Conservation (phyloP, 2,888 invertebrate species). For the Agrochola macilenta region DNA sequence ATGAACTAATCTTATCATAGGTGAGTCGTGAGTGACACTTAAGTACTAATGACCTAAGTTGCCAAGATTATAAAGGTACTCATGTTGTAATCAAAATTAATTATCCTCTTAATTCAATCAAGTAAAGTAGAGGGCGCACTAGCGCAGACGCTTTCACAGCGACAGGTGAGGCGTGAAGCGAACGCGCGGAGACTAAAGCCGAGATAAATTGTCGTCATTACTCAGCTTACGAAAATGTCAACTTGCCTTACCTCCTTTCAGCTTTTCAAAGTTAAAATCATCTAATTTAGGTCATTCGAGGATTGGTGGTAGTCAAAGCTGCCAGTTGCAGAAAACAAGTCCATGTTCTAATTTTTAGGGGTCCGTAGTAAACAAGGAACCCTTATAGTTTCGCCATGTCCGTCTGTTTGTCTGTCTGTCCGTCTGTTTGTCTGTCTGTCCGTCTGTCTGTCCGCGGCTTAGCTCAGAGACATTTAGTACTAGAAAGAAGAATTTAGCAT, state of each 20-base stretch:
- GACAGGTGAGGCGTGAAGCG: slow-evolving; percentile 66
- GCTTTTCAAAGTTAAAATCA: slow-evolving; percentile 59
- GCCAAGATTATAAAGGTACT: slow-evolving; percentile 51
- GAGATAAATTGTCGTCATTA: slow-evolving; percentile 65
- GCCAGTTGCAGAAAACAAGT: slow-evolving; percentile 29
- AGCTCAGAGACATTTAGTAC: too few species aligned
- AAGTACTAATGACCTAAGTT: slow-evolving; percentile 32
- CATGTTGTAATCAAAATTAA: slow-evolving; percentile 65
- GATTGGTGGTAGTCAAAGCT: slow-evolving; percentile 45
- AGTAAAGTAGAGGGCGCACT: slow-evolving; percentile 48
- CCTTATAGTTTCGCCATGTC: too few species aligned
- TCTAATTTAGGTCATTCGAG: slow-evolving; percentile 60
- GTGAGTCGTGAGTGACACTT: slow-evolving; percentile 9
- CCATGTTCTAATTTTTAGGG: slow-evolving; percentile 18
- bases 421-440: too few species aligned
- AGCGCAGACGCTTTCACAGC: slow-evolving; percentile 57
- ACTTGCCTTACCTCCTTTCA: slow-evolving; percentile 58
- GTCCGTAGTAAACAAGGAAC: too few species aligned
- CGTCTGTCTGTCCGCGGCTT: too few species aligned
- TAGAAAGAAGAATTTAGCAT: too few species aligned
- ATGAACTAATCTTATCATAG: background rate
- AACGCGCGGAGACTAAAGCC: slow-evolving; percentile 47
- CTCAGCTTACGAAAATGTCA: slow-evolving; percentile 66
- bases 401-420: too few species aligned
- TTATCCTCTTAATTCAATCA: slow-evolving; percentile 69